These are phyloP conservation scores for Neoniphon sammara DNA, from an alignment of 2,797 vertebrate genomes.

Conservation along the genomic window DNA sequence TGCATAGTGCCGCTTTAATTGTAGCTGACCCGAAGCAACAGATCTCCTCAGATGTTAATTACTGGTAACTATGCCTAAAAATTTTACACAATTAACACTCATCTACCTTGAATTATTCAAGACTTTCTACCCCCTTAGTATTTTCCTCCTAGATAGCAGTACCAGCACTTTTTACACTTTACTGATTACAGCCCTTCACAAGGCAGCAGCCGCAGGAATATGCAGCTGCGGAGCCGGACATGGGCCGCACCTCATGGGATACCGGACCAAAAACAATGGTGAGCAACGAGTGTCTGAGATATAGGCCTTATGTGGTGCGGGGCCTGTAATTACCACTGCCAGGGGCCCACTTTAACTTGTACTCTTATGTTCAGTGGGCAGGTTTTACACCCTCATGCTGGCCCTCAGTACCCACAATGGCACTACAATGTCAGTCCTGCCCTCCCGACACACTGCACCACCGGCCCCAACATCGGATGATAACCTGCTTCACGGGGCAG, in stretches of 20 bases:
- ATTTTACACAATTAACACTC: neutral
- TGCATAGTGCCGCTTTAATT: too few species aligned
- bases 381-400: constrained; percentile 39
- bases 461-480: constrained; percentile 9
- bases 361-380: constrained; percentile 33
- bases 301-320: neutral
- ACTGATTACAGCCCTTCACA: constrained; percentile 22
- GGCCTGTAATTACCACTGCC: constrained; percentile 57
- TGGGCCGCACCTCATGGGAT: constrained; percentile 6
- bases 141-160: neutral
- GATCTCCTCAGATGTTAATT: constrained; percentile 9
- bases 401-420: constrained; percentile 40
- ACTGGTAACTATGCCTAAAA: neutral
- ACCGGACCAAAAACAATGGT: constrained; percentile 21
- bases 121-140: neutral
- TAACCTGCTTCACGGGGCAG: constrained; percentile 51
- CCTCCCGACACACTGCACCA: neutral
- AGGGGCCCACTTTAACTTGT: constrained; percentile 22
- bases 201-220: constrained; percentile 24
- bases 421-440: constrained; percentile 41
- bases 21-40: too few species aligned
- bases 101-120: neutral
- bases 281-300: constrained; percentile 4
- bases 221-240: neutral
- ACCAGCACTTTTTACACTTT: neutral